These are phyloP conservation scores for Epinephelus lanceolatus DNA, from an alignment of 2,113 vertebrate species.

Conservation along the genomic window DNA sequence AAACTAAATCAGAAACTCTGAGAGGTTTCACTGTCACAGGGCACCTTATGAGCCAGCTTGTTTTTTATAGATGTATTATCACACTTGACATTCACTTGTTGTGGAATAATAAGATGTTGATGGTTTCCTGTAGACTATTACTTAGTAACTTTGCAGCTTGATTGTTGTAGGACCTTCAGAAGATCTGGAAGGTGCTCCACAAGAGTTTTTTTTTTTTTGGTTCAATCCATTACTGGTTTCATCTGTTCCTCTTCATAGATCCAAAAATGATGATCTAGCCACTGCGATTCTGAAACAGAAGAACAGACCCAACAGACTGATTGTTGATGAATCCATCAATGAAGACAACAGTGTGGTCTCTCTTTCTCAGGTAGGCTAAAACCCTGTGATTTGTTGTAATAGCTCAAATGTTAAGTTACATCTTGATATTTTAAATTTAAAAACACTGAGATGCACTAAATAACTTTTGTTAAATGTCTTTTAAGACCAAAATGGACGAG, in stretches of 20 bases:
- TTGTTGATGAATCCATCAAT: constrained; percentile 99
- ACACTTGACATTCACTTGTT: background rate
- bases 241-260: constrained; percentile 77
- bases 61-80: background rate
- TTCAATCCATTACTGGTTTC: background rate
- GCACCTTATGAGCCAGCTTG: background rate
- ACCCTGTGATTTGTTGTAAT: background rate
- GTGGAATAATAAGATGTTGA: background rate
- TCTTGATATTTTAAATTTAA: background rate
- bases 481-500: constrained; percentile 97
- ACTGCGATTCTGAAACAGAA: constrained; percentile 99
- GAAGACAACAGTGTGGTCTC: constrained; percentile 99
- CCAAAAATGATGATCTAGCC: constrained; percentile 96
- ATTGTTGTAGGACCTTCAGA: background rate
- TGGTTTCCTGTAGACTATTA: background rate
- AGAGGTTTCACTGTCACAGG: background rate
- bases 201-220: background rate
- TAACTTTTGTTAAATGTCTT: constrained; percentile 18
- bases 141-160: background rate
- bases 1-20: constrained; percentile 1
- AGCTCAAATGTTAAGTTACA: background rate
- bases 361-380: constrained; percentile 91
- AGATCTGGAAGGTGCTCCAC: background rate
- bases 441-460: background rate
- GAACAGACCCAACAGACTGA: constrained; percentile 97